Base-by-base conservation (phyloP, 1,140 invertebrate species). In the Harpegnathos saltator region DNA sequence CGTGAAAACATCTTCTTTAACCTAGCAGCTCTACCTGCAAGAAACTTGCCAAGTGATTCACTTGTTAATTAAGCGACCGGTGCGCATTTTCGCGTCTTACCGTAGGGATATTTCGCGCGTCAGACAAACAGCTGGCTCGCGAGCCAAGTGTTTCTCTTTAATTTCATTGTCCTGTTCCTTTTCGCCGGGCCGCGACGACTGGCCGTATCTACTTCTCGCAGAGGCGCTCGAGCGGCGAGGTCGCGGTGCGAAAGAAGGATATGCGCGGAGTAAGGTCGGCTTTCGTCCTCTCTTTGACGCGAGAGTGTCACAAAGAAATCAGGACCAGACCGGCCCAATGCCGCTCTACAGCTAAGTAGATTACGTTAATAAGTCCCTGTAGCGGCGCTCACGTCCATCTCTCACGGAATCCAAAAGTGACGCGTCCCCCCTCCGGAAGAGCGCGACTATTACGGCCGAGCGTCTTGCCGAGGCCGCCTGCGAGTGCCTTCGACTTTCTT, bases 291-390 rank as follows among this genome's bases (percentile, higher is more conserved):
- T 17, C 72, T 78, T 82, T 69, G 56, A 87, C 73, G 56, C 48
- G 85, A 44, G 50, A 75, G 56, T 68, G 38, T 24, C 84, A 74
- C 54, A 65, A 87, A 82, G 82, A 81, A 83, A 83, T 61, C n/a
- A n/a, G 44, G 62, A 73, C 77, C 69, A 74, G 59, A 62, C 48
- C 63, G 81, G 80, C 68, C 69, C 68, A 81, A 61, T 73, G 82
- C 69, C 78, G 81, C 78, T n/a, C n/a, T 63, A 62, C 69, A 83
- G 83, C 85, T 89, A 88, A 91, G 87, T 68, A 90, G 90, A 91
- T 90, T 90, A 90, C 86, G 82, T 84, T 91, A 89, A 91, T 89
- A 90, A 89, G 89, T 91, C 89, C 86, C 82, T 74, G 74, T 75
- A 66, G 86, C 74, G 58, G 66, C 44, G 82, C 84, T n/a, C n/a